phyloP scores from a whole-genome alignment of 2,113 vertebrate genomes.

The Sturnira hondurensis region DNA sequence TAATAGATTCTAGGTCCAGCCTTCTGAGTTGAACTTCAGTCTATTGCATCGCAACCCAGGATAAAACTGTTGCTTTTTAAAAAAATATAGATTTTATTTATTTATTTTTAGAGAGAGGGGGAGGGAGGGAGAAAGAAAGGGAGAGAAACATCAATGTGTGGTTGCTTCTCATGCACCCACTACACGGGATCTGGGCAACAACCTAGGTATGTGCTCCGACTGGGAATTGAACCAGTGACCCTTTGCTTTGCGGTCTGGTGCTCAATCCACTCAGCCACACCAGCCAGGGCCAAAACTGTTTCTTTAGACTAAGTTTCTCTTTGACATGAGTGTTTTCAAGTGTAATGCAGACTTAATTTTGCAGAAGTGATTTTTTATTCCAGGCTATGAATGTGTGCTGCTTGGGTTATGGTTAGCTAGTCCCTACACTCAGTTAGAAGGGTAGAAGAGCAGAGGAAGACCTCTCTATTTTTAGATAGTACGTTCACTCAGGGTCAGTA shows the following conservation, averaged over 20 bases:
- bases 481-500: not conserved
- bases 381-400: not conserved
- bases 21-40: slow-evolving; percentile 54
- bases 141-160: no score
- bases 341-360: slow-evolving; percentile 40
- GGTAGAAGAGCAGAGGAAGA: not conserved
- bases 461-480: slow-evolving; percentile 1
- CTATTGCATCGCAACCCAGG: slow-evolving; percentile 13
- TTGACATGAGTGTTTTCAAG: slow-evolving; percentile 32
- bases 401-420: not conserved
- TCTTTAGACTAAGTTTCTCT: slow-evolving; percentile 17
- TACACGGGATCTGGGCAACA: no score
- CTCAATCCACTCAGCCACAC: no score
- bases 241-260: not conserved
- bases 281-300: not conserved
- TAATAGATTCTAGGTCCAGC: slow-evolving; percentile 50
- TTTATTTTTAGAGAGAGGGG: no score
- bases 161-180: no score
- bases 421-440: not conserved
- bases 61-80: not conserved
- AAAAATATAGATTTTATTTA: no score
- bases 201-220: no score
- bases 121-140: no score
- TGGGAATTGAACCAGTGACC: no score
- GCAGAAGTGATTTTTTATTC: slow-evolving; percentile 14